A percentile compares a stretch with the other conserved stretches of the same genome.
Conservation (phyloP, 2,888 invertebrate species). For the Drosophila ustulata region DNA sequence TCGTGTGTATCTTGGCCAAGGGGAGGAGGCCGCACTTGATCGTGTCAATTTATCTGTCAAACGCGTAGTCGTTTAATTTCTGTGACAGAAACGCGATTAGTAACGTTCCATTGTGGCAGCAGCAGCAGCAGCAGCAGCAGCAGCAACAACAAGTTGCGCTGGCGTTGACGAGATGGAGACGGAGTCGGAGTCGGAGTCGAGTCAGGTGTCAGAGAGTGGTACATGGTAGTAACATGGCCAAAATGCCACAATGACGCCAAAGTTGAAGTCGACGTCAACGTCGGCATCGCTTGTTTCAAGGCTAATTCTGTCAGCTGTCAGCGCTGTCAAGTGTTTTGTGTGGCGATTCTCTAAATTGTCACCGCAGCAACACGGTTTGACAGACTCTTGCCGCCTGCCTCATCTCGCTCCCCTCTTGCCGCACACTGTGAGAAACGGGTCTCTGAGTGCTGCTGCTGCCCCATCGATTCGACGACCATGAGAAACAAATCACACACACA, state of each 20-base stretch:
- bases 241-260: constrained; percentile 50
- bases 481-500: constrained; percentile 18
- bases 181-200: constrained; percentile 23
- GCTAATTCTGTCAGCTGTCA: constrained; percentile 82
- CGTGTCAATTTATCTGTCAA: constrained; percentile 81
- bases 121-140: constrained; percentile 31
- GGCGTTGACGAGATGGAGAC: constrained; percentile 44
- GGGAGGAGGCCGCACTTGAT: constrained; percentile 65
- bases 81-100: constrained; percentile 82
- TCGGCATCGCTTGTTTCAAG: constrained; percentile 73
- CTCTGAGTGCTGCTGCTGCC: constrained; percentile 18
- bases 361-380: constrained; percentile 57
- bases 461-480: constrained; percentile 25
- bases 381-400: constrained; percentile 13
- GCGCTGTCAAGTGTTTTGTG: constrained; percentile 69
- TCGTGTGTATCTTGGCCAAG: constrained; percentile 17
- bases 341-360: constrained; percentile 75
- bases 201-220: constrained; percentile 44
- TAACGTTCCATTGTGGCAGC: constrained; percentile 68
- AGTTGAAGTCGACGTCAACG: constrained; percentile 11
- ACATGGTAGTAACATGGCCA: constrained; percentile 49
- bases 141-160: constrained; percentile 42
- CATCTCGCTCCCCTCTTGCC: background rate
- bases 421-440: constrained; percentile 11
- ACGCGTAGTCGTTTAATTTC: constrained; percentile 72